phyloP scores from a whole-genome alignment of 92 coral and sea anemone species.

The Meandrina meandrites region DNA sequence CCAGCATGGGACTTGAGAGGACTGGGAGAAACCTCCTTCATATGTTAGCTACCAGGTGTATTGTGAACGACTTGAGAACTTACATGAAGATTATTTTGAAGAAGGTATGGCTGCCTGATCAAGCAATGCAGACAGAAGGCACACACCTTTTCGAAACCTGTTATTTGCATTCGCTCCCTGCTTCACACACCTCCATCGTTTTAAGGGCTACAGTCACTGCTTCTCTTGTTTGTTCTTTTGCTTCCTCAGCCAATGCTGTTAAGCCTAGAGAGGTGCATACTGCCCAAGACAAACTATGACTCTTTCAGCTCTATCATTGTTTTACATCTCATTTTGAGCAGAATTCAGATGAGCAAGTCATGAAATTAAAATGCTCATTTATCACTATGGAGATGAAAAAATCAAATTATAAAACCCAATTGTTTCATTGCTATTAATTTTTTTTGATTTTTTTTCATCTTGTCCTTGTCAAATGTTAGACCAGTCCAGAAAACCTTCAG shows the following conservation, averaged over 20 bases:
- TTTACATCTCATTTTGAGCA: background rate
- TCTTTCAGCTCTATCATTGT: background rate
- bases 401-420: too few relatives aligned
- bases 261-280: too few relatives aligned
- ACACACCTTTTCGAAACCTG: too few relatives aligned
- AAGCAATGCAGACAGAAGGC: too few relatives aligned
- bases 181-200: too few relatives aligned
- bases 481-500: slow-evolving; percentile 29
- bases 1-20: slow-evolving; percentile 54
- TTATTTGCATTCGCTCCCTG: too few relatives aligned
- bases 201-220: too few relatives aligned
- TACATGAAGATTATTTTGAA: slow-evolving; percentile 35
- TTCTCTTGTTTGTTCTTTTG: too few relatives aligned
- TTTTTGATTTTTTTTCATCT: background rate
- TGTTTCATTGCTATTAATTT: background rate
- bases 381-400: too few relatives aligned
- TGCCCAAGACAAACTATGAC: background rate
- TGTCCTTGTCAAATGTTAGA: background rate
- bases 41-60: slow-evolving; percentile 37
- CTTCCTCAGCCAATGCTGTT: too few relatives aligned
- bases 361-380: too few relatives aligned
- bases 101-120: too few relatives aligned
- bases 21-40: slow-evolving; percentile 68
- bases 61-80: slow-evolving; percentile 13
- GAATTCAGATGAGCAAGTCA: background rate